These are phyloP conservation scores for Caenorhabditis macrosperma DNA, from an alignment of 2,888 invertebrate genomes.

Conservation along the genomic window DNA sequence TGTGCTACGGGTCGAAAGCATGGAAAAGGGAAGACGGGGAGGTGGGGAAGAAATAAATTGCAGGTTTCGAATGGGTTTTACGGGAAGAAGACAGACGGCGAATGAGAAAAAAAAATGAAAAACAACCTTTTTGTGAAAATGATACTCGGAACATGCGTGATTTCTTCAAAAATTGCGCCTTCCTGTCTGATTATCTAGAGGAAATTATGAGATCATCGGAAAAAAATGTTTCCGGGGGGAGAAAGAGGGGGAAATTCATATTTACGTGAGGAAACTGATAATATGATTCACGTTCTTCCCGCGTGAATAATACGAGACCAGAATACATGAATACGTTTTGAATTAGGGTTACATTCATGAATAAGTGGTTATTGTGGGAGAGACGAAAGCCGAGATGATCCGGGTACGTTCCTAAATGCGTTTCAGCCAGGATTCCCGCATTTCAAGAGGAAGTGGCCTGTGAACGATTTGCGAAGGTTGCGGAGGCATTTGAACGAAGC, in stretches of 20 bases:
- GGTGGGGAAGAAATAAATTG: neutral
- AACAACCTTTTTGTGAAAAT: too few species aligned
- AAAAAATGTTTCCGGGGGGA: neutral
- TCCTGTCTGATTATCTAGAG: too few species aligned
- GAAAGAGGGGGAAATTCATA: neutral
- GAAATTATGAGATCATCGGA: neutral
- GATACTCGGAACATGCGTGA: too few species aligned
- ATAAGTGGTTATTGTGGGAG: constrained; percentile 13
- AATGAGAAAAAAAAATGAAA: neutral
- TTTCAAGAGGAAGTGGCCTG: neutral
- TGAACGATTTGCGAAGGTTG: neutral
- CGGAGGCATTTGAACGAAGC: constrained; percentile 19
- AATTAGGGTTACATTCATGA: constrained; percentile 41
- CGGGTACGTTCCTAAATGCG: too few species aligned
- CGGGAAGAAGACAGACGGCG: too few species aligned
- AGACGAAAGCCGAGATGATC: too few species aligned
- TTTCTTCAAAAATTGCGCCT: neutral
- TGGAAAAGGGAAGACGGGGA: constrained; percentile 2
- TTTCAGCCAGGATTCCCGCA: too few species aligned
- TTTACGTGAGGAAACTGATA: constrained; percentile 38
- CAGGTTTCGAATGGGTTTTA: too few species aligned
- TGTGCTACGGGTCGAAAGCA: neutral
- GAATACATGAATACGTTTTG: neutral
- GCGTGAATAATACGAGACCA: constrained; percentile 36
- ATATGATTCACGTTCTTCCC: constrained; percentile 52